These are phyloP conservation scores for Lepidocyrtinus sp. DNA, from an alignment of 2,888 invertebrate species.

Conservation along the genomic window DNA sequence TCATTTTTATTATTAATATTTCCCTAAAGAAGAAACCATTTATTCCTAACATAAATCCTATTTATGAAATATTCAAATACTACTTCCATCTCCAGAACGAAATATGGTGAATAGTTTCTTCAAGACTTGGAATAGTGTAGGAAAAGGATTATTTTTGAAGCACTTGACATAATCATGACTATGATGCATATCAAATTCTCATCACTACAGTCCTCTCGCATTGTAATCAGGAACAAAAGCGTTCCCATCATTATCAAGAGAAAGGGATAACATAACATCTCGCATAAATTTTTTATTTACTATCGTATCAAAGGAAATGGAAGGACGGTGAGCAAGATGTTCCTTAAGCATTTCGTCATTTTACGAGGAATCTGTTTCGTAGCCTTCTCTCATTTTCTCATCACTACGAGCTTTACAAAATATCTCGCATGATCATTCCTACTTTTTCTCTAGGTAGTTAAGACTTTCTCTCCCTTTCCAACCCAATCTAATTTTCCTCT, in stretches of 20 bases:
- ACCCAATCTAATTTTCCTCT: background rate
- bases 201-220: background rate
- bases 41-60: background rate
- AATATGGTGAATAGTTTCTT: no score
- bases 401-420: no score
- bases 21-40: background rate
- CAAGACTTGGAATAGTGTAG: no score
- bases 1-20: conserved; percentile 1
- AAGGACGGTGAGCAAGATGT: no score
- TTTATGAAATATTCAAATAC: conserved; percentile 34
- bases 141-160: no score
- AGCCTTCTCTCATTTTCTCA: no score
- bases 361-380: no score
- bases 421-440: no score
- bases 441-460: no score
- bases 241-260: background rate
- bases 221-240: background rate
- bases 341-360: background rate
- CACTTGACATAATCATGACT: background rate
- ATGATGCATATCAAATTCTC: background rate
- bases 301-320: background rate
- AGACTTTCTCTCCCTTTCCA: no score
- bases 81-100: no score
- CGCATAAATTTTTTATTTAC: background rate
- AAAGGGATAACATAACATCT: background rate